phyloP scores from a whole-genome alignment of 2,797 vertebrate species.

The Propithecus perrieri region DNA sequence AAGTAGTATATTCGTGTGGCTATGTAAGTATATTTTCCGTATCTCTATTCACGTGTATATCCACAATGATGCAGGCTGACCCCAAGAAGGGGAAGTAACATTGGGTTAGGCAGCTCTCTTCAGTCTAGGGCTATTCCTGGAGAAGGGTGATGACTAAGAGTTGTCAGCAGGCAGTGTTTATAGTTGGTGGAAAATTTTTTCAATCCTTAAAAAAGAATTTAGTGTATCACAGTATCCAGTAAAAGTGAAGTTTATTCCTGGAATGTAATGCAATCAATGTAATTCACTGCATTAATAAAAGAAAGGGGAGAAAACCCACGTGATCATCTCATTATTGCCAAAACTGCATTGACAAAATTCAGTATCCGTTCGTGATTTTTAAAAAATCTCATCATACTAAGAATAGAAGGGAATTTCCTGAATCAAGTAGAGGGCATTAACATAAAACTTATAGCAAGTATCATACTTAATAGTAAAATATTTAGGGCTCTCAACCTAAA shows the following conservation, averaged over 20 bases:
- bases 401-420: background rate
- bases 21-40: background rate
- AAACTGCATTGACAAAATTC: background rate
- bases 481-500: background rate
- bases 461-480: conserved; percentile 7
- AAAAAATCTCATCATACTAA: background rate
- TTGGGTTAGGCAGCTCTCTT: background rate
- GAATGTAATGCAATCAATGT: background rate
- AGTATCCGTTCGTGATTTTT: background rate
- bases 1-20: background rate
- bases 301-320: background rate
- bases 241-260: background rate
- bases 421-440: background rate
- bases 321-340: background rate
- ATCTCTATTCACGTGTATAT: background rate
- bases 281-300: background rate
- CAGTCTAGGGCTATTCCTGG: background rate
- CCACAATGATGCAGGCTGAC: background rate
- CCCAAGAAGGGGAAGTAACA: background rate
- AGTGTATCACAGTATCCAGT: background rate
- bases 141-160: background rate
- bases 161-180: background rate
- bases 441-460: background rate
- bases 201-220: background rate
- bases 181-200: background rate